Evolutionary conservation across 2,888 invertebrate species (phyloP).

Genomic region (Steromphala cineraria): DNA sequence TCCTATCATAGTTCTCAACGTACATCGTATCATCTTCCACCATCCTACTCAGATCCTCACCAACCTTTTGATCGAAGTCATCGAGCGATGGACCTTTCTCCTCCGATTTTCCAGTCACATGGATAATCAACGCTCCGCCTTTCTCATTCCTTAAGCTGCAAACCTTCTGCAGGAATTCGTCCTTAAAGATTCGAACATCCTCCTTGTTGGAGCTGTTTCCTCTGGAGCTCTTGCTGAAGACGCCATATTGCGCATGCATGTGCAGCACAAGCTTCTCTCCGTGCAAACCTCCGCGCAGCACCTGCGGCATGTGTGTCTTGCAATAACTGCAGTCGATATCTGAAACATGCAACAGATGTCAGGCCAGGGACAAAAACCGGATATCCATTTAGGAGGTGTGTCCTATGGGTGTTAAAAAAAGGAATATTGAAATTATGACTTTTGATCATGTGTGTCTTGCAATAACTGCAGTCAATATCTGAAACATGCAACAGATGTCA

Average conservation of each 20-base stretch:
- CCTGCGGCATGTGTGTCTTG: neutral
- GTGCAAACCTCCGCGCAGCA: neutral
- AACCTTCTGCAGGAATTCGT: neutral
- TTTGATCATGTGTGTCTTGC: neutral
- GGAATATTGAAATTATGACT: too few relatives aligned
- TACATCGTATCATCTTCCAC: slow-evolving; percentile 1
- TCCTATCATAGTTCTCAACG: neutral
- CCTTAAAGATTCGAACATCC: neutral
- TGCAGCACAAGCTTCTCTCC: neutral
- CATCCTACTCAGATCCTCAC: neutral
- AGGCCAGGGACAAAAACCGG: too few relatives aligned
- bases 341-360: neutral
- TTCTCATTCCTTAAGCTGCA: neutral
- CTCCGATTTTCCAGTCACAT: neutral
- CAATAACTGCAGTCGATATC: neutral
- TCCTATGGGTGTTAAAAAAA: too few relatives aligned
- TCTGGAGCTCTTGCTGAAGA: neutral
- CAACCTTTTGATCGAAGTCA: neutral
- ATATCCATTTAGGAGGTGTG: neutral
- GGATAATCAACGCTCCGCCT: neutral
- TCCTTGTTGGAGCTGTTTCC: neutral
- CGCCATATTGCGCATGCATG: neutral
- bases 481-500: neutral
- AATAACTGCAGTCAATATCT: neutral
- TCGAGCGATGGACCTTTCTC: neutral